Evolutionary conservation across 2,888 invertebrate species (phyloP).

Genomic region (Hirtodrosophila duncani): DNA sequence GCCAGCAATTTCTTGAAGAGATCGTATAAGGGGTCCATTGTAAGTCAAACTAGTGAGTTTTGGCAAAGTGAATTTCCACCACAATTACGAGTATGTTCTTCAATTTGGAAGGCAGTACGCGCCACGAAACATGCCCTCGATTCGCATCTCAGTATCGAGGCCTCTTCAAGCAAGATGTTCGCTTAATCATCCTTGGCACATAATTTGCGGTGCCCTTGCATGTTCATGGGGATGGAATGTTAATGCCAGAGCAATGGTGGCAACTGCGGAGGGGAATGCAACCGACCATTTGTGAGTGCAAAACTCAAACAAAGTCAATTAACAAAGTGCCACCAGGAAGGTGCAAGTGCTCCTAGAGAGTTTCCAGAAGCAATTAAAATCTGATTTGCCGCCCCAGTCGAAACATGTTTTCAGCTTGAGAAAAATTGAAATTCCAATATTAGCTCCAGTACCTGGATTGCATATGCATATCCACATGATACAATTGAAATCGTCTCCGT

Average conservation of each 20-base stretch:
- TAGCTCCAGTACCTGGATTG: constrained; percentile 24
- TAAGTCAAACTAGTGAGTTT: too few relatives aligned
- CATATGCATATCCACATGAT: constrained; percentile 41
- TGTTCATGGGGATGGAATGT: too few relatives aligned
- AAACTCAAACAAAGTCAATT: constrained; percentile 55
- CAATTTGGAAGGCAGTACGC: constrained; percentile 53
- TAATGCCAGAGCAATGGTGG: background rate
- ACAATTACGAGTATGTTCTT: constrained; percentile 47
- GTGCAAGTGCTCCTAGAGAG: constrained; percentile 1
- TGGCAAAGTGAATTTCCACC: constrained; percentile 41
- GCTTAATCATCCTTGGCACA: constrained; percentile 56
- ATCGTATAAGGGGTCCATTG: constrained; percentile 5
- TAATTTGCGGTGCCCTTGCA: too few relatives aligned
- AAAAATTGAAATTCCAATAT: constrained; percentile 58
- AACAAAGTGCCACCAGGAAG: constrained; percentile 47
- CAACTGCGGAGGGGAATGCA: background rate
- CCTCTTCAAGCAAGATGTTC: constrained; percentile 13
- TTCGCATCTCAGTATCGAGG: constrained; percentile 9
- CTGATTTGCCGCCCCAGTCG: constrained; percentile 69
- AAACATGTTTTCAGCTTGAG: constrained; percentile 31
- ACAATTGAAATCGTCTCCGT: constrained; percentile 27
- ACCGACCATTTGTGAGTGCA: background rate
- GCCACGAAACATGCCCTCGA: constrained; percentile 40
- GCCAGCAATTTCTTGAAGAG: constrained; percentile 47
- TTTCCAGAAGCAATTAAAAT: constrained; percentile 75